phyloP scores from a whole-genome alignment of 2,888 invertebrate genomes.

The Clostera curtula region DNA sequence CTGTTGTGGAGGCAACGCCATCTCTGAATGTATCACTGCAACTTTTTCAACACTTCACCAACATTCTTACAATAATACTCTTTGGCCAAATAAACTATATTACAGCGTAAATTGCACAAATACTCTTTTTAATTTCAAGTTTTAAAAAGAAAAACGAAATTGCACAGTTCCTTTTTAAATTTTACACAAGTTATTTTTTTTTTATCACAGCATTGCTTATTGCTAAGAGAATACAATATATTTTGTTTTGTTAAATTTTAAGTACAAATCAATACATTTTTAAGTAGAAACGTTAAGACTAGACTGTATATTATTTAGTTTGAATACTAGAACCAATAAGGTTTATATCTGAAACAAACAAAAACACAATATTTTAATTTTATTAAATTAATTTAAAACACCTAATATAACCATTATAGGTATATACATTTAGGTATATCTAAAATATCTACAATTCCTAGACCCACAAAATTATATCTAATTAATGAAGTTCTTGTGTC shows the following conservation, averaged over 20 bases:
- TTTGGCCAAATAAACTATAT: constrained; percentile 20
- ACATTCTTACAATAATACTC: constrained; percentile 18
- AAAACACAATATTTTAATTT: constrained; percentile 4
- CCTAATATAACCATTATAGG: background rate
- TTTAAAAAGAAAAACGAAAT: constrained; percentile 26
- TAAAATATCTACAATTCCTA: no score
- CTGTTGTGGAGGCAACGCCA: constrained; percentile 76
- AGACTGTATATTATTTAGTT: constrained; percentile 41
- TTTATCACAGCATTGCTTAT: constrained; percentile 42
- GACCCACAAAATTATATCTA: no score
- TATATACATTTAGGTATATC: no score
- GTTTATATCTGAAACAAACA: constrained; percentile 37
- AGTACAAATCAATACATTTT: constrained; percentile 54
- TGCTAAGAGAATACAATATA: constrained; percentile 24
- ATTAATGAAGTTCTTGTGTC: no score
- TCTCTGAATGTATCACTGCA: constrained; percentile 29
- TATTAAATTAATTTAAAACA: background rate
- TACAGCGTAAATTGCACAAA: constrained; percentile 38
- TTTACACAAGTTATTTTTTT: constrained; percentile 21
- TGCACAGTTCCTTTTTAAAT: constrained; percentile 22
- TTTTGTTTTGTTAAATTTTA: constrained; percentile 27
- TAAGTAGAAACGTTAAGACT: constrained; percentile 68
- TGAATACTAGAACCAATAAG: constrained; percentile 48
- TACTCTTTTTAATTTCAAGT: constrained; percentile 5
- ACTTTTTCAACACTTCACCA: constrained; percentile 14